Evolutionary conservation across 2,888 invertebrate species (phyloP), one percentile per base, ranked within the genome.

Genomic region (Caenorhabditis uteleia): DNA sequence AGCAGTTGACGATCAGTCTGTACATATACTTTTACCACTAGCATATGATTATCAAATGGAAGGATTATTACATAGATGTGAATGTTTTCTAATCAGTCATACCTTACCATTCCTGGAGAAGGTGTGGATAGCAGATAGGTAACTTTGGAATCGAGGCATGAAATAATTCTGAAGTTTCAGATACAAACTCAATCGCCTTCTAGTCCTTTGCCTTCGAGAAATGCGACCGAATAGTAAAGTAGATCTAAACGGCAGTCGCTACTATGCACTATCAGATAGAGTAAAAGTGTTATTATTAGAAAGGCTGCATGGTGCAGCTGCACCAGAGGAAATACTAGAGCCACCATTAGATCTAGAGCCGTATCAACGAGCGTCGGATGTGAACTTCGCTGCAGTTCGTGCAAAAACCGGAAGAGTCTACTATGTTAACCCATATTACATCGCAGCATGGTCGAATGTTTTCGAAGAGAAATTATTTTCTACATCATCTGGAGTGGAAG

Each of bases 31-130:
- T 3, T 66, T 82, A 8, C 82, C 82, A 7, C 61, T 82, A 42
- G 82, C 82, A n/a, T 83, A 77, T 53, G 82, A 82, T 53, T 82
- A 81, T 66, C 80, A 82, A 78, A 82, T 83, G 81, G 82, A 82
- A 55, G 82, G 82, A n/a, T 69, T 82, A 1, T 54, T 83, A n/a
- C 81, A 82, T 56, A 76, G 82, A 8, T 82, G 83, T 50, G 82
- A 83, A 51, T 80, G 82, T 49, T 82, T 82, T 49, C 72, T 82
- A 8, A 77, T 81, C 45, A 70, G 68, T 45, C 78, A 83, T 53
- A 77, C 60, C 49, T 54, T 83, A 59, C 80, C 79, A 4, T 79
- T 83, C 51, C 67, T 83, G 45, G 83, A 83, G 49, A 83, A 83
- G 59, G 77, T 82, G 18, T 80, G 82, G 80, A 73, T 82, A 14